phyloP scores from a whole-genome alignment of 1,140 invertebrate species.

The Daktulosphaira vitifoliae region DNA sequence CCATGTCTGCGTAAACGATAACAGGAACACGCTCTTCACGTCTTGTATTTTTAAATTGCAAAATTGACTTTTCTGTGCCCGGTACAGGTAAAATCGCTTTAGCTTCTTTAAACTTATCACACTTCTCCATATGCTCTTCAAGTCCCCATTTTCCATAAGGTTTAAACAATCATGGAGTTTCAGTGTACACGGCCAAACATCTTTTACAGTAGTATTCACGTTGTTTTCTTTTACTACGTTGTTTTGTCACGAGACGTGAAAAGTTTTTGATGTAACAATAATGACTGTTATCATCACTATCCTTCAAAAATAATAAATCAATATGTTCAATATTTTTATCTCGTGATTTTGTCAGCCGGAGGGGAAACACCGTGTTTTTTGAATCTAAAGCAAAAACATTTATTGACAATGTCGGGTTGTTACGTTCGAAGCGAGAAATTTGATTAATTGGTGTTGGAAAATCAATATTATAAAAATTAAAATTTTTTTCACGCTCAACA shows the following conservation, averaged over 20 bases:
- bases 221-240: background rate
- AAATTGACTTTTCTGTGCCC: background rate
- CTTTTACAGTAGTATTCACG: background rate
- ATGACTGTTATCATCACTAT: background rate
- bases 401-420: background rate
- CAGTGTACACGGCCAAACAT: background rate
- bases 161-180: no score
- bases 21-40: background rate
- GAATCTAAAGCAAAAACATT: background rate
- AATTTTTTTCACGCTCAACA: background rate
- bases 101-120: background rate
- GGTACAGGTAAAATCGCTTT: background rate
- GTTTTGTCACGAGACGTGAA: background rate
- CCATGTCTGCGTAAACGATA: constrained; percentile 5
- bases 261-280: constrained; percentile 12
- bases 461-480: background rate
- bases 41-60: background rate
- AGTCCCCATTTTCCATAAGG: no score
- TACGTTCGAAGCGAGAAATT: background rate
- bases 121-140: background rate
- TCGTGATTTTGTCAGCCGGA: background rate
- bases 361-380: background rate
- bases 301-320: background rate
- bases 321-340: background rate
- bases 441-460: background rate